phyloP scores from a whole-genome alignment of 2,113 vertebrate genomes.

The Megaceryle maxima region DNA sequence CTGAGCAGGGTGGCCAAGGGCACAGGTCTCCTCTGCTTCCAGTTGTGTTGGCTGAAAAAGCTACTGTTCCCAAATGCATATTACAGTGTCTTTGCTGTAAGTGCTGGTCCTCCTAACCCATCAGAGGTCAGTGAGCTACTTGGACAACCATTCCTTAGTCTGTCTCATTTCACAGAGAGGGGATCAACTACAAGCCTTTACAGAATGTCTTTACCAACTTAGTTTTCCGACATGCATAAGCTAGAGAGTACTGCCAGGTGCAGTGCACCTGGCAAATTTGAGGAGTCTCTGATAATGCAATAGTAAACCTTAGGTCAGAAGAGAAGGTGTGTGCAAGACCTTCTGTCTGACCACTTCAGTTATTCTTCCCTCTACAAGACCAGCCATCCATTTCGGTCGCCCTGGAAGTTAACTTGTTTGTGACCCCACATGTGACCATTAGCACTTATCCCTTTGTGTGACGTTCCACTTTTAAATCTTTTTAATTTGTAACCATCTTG shows the following conservation, averaged over 20 bases:
- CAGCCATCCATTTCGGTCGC: fast-evolving
- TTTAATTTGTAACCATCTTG: not conserved
- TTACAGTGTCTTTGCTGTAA: not conserved
- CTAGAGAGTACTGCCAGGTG: not conserved
- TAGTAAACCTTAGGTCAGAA: not conserved
- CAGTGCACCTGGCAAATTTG: not conserved
- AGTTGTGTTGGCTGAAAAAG: not conserved
- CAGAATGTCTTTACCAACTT: not conserved
- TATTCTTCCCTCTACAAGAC: not conserved
- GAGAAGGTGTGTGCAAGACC: not conserved
- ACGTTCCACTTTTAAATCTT: not conserved
- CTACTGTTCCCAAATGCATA: fast-evolving
- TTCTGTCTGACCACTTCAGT: not conserved
- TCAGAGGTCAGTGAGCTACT: not conserved
- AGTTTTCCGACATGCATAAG: not conserved
- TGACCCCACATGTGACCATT: not conserved
- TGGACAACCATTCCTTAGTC: not conserved
- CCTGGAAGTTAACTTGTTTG: not conserved
- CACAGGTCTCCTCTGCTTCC: not conserved
- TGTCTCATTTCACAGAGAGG: not conserved
- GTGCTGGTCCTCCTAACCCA: not conserved
- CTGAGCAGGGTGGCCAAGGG: not conserved
- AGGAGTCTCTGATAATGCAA: not conserved
- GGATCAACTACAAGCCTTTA: not conserved
- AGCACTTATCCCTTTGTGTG: not conserved